Conservation (phyloP, 2,888 invertebrate genomes). For the Catocala nupta region DNA sequence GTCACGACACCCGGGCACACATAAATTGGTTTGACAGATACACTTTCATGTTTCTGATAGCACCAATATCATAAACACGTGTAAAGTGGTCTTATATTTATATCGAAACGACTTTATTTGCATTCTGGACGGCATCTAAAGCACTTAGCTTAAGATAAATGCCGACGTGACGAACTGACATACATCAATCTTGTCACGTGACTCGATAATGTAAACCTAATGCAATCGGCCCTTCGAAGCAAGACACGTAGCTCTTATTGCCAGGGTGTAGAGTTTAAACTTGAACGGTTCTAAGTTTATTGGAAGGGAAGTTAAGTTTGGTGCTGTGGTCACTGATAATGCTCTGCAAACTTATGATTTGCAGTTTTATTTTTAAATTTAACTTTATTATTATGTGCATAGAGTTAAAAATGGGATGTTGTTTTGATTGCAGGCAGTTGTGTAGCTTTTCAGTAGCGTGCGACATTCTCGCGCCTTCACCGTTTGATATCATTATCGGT, state of each 20-base stretch:
- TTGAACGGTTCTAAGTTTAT: constrained; percentile 22
- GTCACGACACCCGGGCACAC: constrained; percentile 16
- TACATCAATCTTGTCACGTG: constrained; percentile 72
- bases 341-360: constrained; percentile 32
- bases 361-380: constrained; percentile 4
- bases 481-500: constrained; percentile 49
- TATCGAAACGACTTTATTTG: constrained; percentile 64
- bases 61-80: constrained; percentile 61
- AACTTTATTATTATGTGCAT: background rate
- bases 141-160: constrained; percentile 75
- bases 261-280: constrained; percentile 13
- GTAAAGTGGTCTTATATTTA: constrained; percentile 57
- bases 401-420: constrained; percentile 13
- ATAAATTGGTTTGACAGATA: constrained; percentile 44
- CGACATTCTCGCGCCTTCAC: constrained; percentile 57
- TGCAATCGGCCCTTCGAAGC: constrained; percentile 15
- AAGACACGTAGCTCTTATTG: constrained; percentile 13
- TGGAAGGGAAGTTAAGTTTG: constrained; percentile 33
- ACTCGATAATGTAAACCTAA: constrained; percentile 54
- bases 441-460: constrained; percentile 19
- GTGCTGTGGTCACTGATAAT: constrained; percentile 39
- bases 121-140: constrained; percentile 66
- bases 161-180: constrained; percentile 67
- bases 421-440: background rate
- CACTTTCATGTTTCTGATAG: constrained; percentile 48